phyloP scores from a whole-genome alignment of 2,888 invertebrate species.

The Piscicola geometra region DNA sequence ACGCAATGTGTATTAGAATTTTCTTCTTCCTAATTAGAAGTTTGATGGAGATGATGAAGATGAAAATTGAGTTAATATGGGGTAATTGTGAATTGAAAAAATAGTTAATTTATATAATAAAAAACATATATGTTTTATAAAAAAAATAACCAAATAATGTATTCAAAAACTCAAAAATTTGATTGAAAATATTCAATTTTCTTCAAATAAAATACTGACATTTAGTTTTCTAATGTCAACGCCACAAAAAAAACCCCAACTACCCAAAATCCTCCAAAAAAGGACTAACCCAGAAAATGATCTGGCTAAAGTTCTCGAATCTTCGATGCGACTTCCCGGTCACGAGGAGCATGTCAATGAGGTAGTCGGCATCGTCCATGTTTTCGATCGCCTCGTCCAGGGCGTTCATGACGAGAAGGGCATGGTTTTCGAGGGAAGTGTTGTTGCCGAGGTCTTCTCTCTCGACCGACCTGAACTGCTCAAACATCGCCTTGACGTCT shows the following conservation, averaged over 20 bases:
- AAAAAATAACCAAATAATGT: too few species aligned
- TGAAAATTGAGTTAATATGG: too few species aligned
- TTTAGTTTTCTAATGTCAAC: neutral
- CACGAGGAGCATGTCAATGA: constrained; percentile 75
- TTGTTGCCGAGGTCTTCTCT: constrained; percentile 76
- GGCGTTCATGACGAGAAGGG: constrained; percentile 77
- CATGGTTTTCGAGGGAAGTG: constrained; percentile 78
- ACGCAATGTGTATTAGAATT: too few species aligned
- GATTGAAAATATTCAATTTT: too few species aligned
- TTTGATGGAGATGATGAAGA: too few species aligned
- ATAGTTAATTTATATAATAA: too few species aligned
- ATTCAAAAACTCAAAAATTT: too few species aligned
- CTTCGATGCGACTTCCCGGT: constrained; percentile 76
- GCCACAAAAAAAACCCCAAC: neutral
- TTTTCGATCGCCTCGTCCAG: constrained; percentile 81
- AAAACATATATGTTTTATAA: too few species aligned
- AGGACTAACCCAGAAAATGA: constrained; percentile 76
- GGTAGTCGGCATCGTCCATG: constrained; percentile 76
- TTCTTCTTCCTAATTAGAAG: too few species aligned
- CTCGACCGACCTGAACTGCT: constrained; percentile 69
- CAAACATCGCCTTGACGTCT: constrained; percentile 64
- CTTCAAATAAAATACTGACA: neutral
- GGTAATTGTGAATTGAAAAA: too few species aligned
- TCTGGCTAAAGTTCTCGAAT: constrained; percentile 78
- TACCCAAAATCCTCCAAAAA: neutral